A percentile compares a stretch with the other conserved stretches of the same genome.
Conservation (phyloP, 2,113 vertebrate genomes). For the Pipra filicauda region DNA sequence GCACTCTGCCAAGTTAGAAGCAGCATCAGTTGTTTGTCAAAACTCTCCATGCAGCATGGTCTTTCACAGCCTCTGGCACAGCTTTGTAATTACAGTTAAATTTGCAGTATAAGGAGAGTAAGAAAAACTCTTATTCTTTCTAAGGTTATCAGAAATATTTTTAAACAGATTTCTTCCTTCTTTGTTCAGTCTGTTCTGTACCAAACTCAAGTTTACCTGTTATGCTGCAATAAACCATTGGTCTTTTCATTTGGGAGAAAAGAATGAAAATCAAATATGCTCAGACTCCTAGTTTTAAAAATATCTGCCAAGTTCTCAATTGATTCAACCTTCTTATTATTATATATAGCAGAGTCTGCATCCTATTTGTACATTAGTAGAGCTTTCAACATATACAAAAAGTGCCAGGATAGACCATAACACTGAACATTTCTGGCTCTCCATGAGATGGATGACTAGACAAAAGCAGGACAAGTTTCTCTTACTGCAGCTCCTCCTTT, state of each 20-base stretch:
- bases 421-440: neutral
- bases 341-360: neutral
- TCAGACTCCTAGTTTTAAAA: neutral
- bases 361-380: neutral
- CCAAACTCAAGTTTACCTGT: neutral
- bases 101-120: constrained; percentile 57
- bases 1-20: constrained; percentile 73
- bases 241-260: neutral
- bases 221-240: neutral
- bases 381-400: neutral
- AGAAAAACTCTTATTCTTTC: neutral
- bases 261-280: neutral
- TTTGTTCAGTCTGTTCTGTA: neutral
- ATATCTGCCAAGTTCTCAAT: neutral
- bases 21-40: constrained; percentile 62
- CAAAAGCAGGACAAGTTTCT: neutral
- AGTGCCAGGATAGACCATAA: neutral
- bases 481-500: neutral
- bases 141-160: neutral
- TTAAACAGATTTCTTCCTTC: neutral
- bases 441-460: neutral
- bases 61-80: constrained; percentile 73
- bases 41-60: constrained; percentile 67
- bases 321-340: neutral
- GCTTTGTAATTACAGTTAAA: constrained; percentile 70